A percentile compares a stretch with the other conserved stretches of the same genome.
These are phyloP conservation scores for Sapajus apella DNA, from an alignment of 2,113 vertebrate genomes.

Conservation along the genomic window DNA sequence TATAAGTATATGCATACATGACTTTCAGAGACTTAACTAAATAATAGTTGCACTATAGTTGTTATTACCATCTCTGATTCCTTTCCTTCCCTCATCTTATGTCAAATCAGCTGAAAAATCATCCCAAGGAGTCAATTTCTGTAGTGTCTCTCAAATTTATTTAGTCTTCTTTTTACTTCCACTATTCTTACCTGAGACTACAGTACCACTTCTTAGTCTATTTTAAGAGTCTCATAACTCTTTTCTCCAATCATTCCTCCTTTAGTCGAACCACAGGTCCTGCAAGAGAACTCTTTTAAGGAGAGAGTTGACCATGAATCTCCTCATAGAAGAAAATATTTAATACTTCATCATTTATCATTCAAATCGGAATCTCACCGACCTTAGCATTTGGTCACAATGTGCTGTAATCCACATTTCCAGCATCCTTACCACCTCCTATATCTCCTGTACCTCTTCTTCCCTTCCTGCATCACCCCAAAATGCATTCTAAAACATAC, in stretches of 20 bases:
- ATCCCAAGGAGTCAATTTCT: background rate
- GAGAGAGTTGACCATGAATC: background rate
- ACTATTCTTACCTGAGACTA: background rate
- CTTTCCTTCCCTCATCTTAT: background rate
- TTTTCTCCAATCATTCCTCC: background rate
- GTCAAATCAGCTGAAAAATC: background rate
- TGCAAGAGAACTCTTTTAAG: background rate
- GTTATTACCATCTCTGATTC: background rate
- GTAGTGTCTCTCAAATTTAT: background rate
- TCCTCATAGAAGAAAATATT: background rate
- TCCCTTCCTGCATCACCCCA: background rate
- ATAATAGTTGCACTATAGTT: background rate
- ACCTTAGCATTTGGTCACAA: background rate
- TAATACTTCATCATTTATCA: background rate
- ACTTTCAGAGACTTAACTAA: background rate
- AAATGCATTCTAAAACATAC: background rate
- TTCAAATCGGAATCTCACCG: background rate
- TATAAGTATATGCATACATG: background rate
- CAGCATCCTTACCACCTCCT: background rate
- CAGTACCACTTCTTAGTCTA: background rate
- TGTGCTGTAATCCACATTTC: background rate
- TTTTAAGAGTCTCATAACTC: background rate
- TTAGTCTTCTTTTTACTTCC: background rate
- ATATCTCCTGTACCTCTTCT: background rate
- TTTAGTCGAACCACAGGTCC: background rate